Conservation (phyloP, 1,140 invertebrate genomes). For the Drosophila trapezifrons region DNA sequence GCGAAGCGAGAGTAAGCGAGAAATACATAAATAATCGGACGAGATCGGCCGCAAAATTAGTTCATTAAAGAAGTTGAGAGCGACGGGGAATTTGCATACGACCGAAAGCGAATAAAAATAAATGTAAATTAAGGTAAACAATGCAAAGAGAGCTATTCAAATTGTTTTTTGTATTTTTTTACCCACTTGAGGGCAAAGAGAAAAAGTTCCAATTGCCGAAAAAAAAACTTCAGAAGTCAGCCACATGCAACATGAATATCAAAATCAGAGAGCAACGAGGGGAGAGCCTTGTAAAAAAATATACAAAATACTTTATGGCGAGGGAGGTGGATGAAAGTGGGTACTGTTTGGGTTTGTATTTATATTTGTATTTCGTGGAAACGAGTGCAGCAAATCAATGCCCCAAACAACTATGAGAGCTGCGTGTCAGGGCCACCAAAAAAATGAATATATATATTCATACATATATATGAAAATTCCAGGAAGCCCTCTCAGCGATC, state of each 20-base stretch:
- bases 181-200: slow-evolving; percentile 15
- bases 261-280: slow-evolving; percentile 48
- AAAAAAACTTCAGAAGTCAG: slow-evolving; percentile 80
- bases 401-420: slow-evolving; percentile 54
- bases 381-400: slow-evolving; percentile 78
- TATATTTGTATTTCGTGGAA: slow-evolving; percentile 69
- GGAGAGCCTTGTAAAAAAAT: slow-evolving; percentile 26
- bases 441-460: background rate
- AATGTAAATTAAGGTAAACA: slow-evolving; percentile 81
- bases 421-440: slow-evolving; percentile 72
- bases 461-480: slow-evolving; percentile 34
- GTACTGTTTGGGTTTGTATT: slow-evolving; percentile 41
- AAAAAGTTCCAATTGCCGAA: slow-evolving; percentile 69
- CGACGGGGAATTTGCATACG: slow-evolving; percentile 63
- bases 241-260: slow-evolving; percentile 81
- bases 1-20: slow-evolving; percentile 43
- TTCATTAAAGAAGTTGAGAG: slow-evolving; percentile 71
- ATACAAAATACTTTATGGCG: slow-evolving; percentile 17
- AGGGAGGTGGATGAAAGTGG: slow-evolving; percentile 4
- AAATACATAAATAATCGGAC: slow-evolving; percentile 53
- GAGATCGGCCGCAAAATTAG: slow-evolving; percentile 56
- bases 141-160: slow-evolving; percentile 48
- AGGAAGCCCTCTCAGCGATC: slow-evolving; percentile 43
- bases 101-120: slow-evolving; percentile 26
- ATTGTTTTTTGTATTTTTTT: slow-evolving; percentile 35